A percentile compares a stretch with the other conserved stretches of the same genome.
Conservation (phyloP, 2,888 invertebrate species). For the Elmis aenea region DNA sequence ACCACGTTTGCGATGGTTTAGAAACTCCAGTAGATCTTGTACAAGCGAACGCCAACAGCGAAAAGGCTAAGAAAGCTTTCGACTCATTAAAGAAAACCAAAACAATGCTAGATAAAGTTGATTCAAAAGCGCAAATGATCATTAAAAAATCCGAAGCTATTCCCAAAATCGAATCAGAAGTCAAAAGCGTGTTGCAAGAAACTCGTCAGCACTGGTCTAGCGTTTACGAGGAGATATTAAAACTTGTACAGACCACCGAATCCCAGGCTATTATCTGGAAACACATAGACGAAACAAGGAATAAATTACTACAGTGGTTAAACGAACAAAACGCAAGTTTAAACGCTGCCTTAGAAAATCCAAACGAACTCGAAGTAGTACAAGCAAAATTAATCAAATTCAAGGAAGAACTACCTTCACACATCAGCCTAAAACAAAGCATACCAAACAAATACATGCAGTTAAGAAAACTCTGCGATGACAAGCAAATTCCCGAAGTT, state of each 20-base stretch:
- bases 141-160: slow-evolving; percentile 65
- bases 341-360: slow-evolving; percentile 68
- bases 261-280: slow-evolving; percentile 90
- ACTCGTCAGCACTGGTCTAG: slow-evolving; percentile 67
- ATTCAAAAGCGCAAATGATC: slow-evolving; percentile 67
- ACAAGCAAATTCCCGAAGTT: slow-evolving; percentile 64
- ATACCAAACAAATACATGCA: slow-evolving; percentile 77
- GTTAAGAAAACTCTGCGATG: slow-evolving; percentile 69
- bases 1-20: slow-evolving; percentile 59
- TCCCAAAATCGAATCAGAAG: slow-evolving; percentile 59
- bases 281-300: slow-evolving; percentile 82
- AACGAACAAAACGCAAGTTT: slow-evolving; percentile 75
- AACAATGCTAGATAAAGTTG: slow-evolving; percentile 70
- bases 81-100: slow-evolving; percentile 73
- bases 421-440: slow-evolving; percentile 69
- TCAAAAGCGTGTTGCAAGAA: slow-evolving; percentile 57
- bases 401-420: slow-evolving; percentile 77
- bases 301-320: slow-evolving; percentile 79
- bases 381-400: slow-evolving; percentile 76
- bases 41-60: slow-evolving; percentile 65
- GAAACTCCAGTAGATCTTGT: slow-evolving; percentile 67
- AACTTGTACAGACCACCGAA: slow-evolving; percentile 74
- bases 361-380: slow-evolving; percentile 75
- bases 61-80: slow-evolving; percentile 70
- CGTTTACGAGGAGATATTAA: slow-evolving; percentile 65